Conservation (phyloP, 2,797 vertebrate species). For the Sphenopsis melanotis region DNA sequence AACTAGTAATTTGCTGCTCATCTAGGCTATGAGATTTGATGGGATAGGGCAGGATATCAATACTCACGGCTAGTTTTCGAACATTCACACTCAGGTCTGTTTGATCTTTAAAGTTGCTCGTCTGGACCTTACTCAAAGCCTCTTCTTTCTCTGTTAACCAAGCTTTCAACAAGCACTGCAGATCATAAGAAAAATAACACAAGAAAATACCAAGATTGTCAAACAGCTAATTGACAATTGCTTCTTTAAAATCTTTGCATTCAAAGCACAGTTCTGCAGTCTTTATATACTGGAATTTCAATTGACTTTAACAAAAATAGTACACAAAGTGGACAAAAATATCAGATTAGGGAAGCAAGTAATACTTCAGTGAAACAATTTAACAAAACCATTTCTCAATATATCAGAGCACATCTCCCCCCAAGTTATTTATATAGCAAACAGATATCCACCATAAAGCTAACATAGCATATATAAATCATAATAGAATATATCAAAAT, state of each 20-base stretch:
- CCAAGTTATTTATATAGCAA: not conserved
- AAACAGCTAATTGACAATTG: not conserved
- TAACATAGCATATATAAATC: not conserved
- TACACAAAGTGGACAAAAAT: not conserved
- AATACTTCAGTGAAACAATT: not conserved
- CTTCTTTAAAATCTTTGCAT: not conserved
- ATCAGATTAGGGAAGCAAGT: not conserved
- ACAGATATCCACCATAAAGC: not conserved
- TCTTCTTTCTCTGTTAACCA: constrained; percentile 93
- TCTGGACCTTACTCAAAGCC: constrained; percentile 87
- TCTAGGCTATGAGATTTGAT: not conserved
- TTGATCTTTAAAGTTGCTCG: constrained; percentile 87
- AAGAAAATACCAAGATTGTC: not conserved
- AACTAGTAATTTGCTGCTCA: not conserved
- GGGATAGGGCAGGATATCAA: not conserved
- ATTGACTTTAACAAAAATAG: not conserved
- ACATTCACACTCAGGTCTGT: constrained; percentile 88
- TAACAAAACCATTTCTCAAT: not conserved
- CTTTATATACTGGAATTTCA: not conserved
- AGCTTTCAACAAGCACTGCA: constrained; percentile 82
- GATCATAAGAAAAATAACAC: not conserved
- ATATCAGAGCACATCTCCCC: not conserved
- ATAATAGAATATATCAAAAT: not conserved
- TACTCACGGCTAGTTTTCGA: constrained; percentile 91
- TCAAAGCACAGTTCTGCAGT: not conserved